Conservation (phyloP, 2,888 invertebrate genomes). For the Pomacea canaliculata region DNA sequence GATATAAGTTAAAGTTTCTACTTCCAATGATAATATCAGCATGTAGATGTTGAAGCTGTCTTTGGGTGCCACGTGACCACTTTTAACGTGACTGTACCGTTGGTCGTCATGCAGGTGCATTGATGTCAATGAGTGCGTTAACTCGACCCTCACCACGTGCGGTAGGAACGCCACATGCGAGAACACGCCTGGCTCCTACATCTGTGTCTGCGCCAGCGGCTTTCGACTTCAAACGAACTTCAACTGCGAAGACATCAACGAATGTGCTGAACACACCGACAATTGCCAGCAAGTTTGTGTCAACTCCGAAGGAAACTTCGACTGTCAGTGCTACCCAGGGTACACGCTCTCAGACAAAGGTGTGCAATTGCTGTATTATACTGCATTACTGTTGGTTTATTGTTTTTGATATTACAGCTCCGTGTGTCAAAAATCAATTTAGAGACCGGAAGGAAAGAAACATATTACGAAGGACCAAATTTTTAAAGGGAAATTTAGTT, state of each 20-base stretch:
- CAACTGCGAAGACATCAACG: conserved; percentile 14
- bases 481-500: too few species aligned
- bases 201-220: conserved; percentile 50
- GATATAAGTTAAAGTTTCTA: too few species aligned
- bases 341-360: not conserved
- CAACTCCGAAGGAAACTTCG: not conserved
- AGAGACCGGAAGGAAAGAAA: too few species aligned
- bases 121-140: conserved; percentile 70
- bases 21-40: too few species aligned
- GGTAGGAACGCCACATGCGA: conserved; percentile 68
- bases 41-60: too few species aligned
- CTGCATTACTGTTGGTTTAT: too few species aligned
- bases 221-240: conserved; percentile 41
- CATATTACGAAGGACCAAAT: too few species aligned
- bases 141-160: conserved; percentile 36
- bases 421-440: too few species aligned
- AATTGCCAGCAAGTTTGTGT: not conserved
- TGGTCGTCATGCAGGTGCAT: not conserved
- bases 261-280: conserved; percentile 17
- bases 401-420: too few species aligned
- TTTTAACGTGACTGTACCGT: too few species aligned
- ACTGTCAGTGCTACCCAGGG: not conserved
- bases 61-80: too few species aligned
- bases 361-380: too few species aligned
- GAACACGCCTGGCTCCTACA: conserved; percentile 68